These are phyloP conservation scores for Asobara japonica DNA, from an alignment of 1,140 invertebrate species.

Conservation along the genomic window DNA sequence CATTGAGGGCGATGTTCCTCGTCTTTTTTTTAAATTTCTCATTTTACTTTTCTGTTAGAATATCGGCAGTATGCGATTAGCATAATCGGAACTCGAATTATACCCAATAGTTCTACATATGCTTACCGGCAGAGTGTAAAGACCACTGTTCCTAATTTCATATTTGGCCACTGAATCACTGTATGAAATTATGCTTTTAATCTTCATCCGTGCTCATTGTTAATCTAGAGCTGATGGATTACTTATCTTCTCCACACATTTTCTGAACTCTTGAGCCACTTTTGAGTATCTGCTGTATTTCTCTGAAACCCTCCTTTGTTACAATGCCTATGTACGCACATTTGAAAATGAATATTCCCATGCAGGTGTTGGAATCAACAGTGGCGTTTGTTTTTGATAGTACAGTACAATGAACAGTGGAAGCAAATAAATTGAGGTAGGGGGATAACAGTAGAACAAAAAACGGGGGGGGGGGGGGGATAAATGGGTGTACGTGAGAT, in stretches of 20 bases:
- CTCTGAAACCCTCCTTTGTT: neutral
- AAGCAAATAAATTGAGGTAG: neutral
- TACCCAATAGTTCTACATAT: too few relatives aligned
- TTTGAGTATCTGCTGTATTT: neutral
- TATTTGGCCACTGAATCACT: too few relatives aligned
- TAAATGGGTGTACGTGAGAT: slow-evolving; percentile 25
- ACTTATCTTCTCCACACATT: neutral
- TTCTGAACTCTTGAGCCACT: neutral
- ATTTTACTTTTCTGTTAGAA: too few relatives aligned
- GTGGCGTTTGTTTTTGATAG: neutral
- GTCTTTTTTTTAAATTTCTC: too few relatives aligned
- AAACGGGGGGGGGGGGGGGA: slow-evolving; percentile 11
- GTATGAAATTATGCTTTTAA: too few relatives aligned
- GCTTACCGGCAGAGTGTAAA: too few relatives aligned
- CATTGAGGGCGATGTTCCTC: too few relatives aligned
- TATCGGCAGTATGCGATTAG: too few relatives aligned
- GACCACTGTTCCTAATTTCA: too few relatives aligned
- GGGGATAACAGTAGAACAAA: slow-evolving; percentile 1
- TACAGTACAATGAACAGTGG: slow-evolving; percentile 1
- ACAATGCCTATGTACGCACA: neutral
- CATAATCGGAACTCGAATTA: too few relatives aligned
- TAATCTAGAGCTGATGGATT: neutral
- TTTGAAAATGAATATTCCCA: neutral
- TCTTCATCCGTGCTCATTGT: too few relatives aligned
- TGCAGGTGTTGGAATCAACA: neutral